Conservation (phyloP, 2,888 invertebrate species). For the Apamea anceps region DNA sequence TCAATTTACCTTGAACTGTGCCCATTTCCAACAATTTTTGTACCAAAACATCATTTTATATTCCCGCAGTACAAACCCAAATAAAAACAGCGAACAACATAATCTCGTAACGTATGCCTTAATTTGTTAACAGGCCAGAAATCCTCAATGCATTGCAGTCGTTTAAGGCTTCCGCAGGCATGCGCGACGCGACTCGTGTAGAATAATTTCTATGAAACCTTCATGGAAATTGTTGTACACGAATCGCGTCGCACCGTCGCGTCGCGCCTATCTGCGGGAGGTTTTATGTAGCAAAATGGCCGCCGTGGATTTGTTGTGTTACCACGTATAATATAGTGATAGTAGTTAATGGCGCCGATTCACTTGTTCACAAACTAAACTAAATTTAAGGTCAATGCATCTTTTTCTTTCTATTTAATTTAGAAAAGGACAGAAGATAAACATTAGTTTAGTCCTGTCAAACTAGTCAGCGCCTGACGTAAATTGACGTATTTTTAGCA, state of each 20-base stretch:
- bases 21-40: neutral
- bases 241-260: neutral
- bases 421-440: no score
- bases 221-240: neutral
- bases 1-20: neutral
- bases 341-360: neutral
- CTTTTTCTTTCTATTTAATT: no score
- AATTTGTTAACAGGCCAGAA: slow-evolving; percentile 42
- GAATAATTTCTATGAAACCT: neutral
- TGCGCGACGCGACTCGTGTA: neutral
- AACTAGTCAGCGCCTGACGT: no score
- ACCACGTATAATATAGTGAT: slow-evolving; percentile 3
- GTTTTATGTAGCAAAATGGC: slow-evolving; percentile 28
- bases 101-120: slow-evolving; percentile 42
- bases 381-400: no score
- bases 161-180: neutral
- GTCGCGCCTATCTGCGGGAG: no score
- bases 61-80: neutral
- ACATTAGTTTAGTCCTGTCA: no score
- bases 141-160: slow-evolving; percentile 27
- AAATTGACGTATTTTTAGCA: no score
- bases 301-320: slow-evolving; percentile 15
- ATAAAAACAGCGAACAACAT: slow-evolving; percentile 32
- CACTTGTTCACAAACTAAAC: no score
- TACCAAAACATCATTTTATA: slow-evolving; percentile 19